Evolutionary conservation across 2,113 vertebrate genomes (phyloP), one percentile per base, ranked within the genome.

Genomic region (Xiphophorus hellerii): DNA sequence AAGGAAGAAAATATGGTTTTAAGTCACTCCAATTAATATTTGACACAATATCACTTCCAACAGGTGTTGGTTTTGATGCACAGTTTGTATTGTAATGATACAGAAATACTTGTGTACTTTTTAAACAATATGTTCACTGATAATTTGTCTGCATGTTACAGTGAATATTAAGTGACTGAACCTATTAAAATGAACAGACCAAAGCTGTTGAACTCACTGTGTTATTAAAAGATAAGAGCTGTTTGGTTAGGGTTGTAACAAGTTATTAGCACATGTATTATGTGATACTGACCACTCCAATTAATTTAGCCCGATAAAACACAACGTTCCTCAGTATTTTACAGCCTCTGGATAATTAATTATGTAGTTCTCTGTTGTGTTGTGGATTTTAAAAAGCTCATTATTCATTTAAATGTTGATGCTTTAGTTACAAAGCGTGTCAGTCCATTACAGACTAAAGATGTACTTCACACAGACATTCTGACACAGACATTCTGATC

Each of bases 181-280:
- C 42, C 28, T 51, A 80, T 85, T 80, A 76, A 80, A 81, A 66
- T 22, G 13, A 74, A 76, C 74, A 60, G 25, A 42, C 37, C 48
- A 71, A 39, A 66, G 62, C 74, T 71, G 64, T 77, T 79, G 60
- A 71, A 65, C n/a, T 44, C 54, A 76, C 10, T 67, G 70, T 67
- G 64, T 74, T 72, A 85, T 85, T 76, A 83, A 83, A 78, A 69
- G 37, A 84, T 65, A 81, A 85, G 63, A 51, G 75, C 39, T 33
- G 11, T 3, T 83, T 64, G 28, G 73, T 82, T 84, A 74, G 69
- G 60, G 54, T 65, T 27, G 64, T 69, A 74, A 71, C 82, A 73
- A 73, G 63, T 28, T 76, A 82, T 89, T 82, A 80, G 67, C 63
- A 35, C 78, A 62, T 61, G 62, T 51, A 51, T 62, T 64, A 78